Base-by-base conservation (phyloP, 2,113 vertebrate genomes). In the Paracanthobrama guichenoti region DNA sequence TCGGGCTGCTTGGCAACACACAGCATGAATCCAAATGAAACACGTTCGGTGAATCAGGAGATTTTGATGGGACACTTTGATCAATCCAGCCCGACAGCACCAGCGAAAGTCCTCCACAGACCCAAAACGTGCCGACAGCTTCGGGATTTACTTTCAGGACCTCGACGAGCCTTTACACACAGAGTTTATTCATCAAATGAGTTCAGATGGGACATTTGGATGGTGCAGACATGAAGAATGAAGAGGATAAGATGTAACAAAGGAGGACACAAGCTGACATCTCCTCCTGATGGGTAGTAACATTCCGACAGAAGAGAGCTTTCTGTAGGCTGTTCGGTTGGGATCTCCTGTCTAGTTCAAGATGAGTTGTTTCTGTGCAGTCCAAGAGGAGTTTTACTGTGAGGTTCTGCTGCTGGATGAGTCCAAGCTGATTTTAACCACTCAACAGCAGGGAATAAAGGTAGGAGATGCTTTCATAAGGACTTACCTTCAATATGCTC, bases 401-500 rank as follows among this genome's bases (percentile, higher is more conserved):
- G 97, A 97, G 92, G 95, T 97, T 90, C 90, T 97, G 91, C 95
- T 98, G 50, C 91, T 98, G 93, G 95, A 97, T 20, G 96, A 97
- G 83, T 95, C 94, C 81, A 97, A 96, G 91, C 91, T 98, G 81
- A 93, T 91, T 1, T 92, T 98, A 59, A 96, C 95, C 42, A 92
- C 92, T 1, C 95, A 96, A 79, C 95, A 96, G 81, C 95, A 95
- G 85, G 96, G 96, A 84, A 93, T 97, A 89, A 97, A 97, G 95
- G 97, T 97, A 90, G 89, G 90, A 28, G 9, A 22, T 7, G 75
- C 14, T n/a, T 79, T 72, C 6, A 50, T 28, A 18, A 14, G 6
- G n/a, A 24, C 4, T 46, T 12, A 42, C 10, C n/a, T 18, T 59
- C 57, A 1, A 20, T 3, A 2, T 31, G 35, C 1, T 39, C 28